These are phyloP conservation scores for Microchrysa polita DNA, from an alignment of 2,888 invertebrate species.

Conservation along the genomic window DNA sequence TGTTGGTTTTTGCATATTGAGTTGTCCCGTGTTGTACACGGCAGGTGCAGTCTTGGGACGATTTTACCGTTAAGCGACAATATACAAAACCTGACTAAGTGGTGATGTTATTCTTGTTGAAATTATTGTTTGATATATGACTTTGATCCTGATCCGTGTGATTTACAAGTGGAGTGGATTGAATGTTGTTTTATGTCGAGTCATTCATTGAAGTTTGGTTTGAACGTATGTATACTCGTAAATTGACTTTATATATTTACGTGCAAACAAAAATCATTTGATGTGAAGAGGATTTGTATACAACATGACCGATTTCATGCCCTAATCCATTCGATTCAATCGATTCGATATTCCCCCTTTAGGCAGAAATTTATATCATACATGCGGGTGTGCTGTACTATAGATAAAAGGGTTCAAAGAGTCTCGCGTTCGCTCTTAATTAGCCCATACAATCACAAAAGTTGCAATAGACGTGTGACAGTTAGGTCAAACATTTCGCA, in stretches of 20 bases:
- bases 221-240: background rate
- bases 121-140: too few species aligned
- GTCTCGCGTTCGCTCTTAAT: background rate
- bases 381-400: background rate
- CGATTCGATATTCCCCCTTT: too few species aligned
- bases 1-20: background rate
- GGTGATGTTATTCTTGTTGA: background rate
- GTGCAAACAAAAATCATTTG: too few species aligned
- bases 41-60: background rate
- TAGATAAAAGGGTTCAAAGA: background rate
- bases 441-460: constrained; percentile 9
- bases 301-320: too few species aligned
- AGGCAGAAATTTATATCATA: background rate
- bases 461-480: background rate
- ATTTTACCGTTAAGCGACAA: background rate
- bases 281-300: too few species aligned
- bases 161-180: constrained; percentile 1
- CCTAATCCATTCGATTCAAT: too few species aligned
- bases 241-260: background rate
- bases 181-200: background rate
- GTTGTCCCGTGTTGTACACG: too few species aligned
- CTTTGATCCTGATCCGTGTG: constrained; percentile 33
- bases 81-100: constrained; percentile 29
- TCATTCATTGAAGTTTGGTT: constrained; percentile 1
- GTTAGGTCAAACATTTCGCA: background rate